Evolutionary conservation across 2,888 invertebrate genomes (phyloP).

Genomic region (Spatulosminthurus flaviceps): DNA sequence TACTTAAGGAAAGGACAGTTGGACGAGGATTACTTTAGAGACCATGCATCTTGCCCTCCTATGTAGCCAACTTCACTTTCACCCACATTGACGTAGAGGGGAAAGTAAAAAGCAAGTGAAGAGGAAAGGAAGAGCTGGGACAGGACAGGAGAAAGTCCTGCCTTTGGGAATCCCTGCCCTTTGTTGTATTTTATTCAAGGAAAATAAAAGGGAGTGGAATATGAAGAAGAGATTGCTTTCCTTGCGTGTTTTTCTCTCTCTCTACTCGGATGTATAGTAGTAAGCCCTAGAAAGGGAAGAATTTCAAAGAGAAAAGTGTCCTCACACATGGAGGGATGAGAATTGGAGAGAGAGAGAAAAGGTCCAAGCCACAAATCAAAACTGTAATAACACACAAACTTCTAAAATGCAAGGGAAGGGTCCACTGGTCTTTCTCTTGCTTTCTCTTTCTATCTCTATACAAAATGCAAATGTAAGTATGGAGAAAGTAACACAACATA

Average conservation of each 20-base stretch:
- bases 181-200: too few species aligned
- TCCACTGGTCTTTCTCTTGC: constrained; percentile 20
- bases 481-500: background rate
- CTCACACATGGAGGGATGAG: background rate
- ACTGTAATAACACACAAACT: constrained; percentile 27
- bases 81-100: too few species aligned
- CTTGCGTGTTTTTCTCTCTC: too few species aligned
- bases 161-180: too few species aligned
- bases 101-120: too few species aligned
- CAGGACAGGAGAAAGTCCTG: too few species aligned
- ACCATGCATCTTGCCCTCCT: too few species aligned
- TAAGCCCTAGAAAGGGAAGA: background rate
- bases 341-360: background rate
- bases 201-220: too few species aligned
- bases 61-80: too few species aligned
- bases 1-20: constrained; percentile 16
- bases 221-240: too few species aligned
- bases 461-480: constrained; percentile 31
- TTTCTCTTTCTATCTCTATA: too few species aligned
- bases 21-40: background rate
- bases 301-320: background rate
- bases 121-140: too few species aligned
- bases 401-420: background rate
- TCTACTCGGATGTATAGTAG: background rate
- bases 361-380: constrained; percentile 32